Conservation (phyloP, 2,113 vertebrate species). For the Andinoacara biseriatus region DNA sequence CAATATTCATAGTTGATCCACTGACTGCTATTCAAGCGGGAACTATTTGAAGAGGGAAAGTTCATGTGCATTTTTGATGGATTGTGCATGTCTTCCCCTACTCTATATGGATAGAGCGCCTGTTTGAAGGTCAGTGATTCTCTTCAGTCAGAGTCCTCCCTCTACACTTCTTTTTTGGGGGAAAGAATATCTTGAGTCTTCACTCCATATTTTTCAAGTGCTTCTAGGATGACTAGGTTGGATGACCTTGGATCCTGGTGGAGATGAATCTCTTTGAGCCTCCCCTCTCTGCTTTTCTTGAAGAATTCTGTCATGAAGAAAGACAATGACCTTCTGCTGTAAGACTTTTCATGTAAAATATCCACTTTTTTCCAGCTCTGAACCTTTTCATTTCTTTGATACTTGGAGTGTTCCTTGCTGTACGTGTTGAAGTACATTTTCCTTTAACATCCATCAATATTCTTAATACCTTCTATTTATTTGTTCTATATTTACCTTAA, state of each 20-base stretch:
- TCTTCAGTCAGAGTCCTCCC: conserved; percentile 72
- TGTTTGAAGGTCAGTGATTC: conserved; percentile 82
- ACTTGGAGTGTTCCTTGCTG: conserved; percentile 18
- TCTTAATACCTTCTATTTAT: background rate
- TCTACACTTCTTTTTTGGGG: conserved; percentile 57
- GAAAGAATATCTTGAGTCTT: conserved; percentile 67
- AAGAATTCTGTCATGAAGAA: conserved; percentile 66
- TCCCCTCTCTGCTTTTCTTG: conserved; percentile 46
- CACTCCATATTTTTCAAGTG: conserved; percentile 73
- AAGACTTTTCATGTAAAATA: conserved; percentile 68
- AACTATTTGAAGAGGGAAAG: conserved; percentile 82
- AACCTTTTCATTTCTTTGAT: conserved; percentile 57
- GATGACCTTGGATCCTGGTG: conserved; percentile 71
- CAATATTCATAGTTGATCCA: conserved; percentile 83
- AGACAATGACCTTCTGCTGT: conserved; percentile 62
- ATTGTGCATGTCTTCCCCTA: conserved; percentile 78
- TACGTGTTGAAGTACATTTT: background rate
- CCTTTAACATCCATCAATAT: background rate
- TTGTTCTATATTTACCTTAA: background rate
- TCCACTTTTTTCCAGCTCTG: conserved; percentile 43
- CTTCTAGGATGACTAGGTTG: conserved; percentile 75
- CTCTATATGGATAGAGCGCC: conserved; percentile 81
- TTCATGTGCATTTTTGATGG: conserved; percentile 83
- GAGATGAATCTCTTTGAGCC: conserved; percentile 72
- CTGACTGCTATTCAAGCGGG: conserved; percentile 78